phyloP scores from a whole-genome alignment of 2,888 invertebrate genomes.

The Operophtera brumata region DNA sequence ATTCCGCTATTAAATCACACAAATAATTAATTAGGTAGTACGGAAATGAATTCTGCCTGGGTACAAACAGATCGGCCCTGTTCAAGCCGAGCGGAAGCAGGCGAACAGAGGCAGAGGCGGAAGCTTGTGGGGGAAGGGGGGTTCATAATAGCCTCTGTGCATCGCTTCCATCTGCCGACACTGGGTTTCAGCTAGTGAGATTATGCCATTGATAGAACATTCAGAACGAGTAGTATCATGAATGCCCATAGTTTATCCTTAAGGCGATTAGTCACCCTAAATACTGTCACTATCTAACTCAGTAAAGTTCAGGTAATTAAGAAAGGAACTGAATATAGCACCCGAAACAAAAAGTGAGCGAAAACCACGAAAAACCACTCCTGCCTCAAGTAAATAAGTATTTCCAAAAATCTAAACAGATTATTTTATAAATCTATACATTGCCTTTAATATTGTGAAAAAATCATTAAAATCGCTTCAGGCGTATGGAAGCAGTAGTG shows the following conservation, averaged over 20 bases:
- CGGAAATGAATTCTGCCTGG: conserved; percentile 21
- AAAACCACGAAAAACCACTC: no score
- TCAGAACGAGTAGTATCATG: conserved; percentile 16
- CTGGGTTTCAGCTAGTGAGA: conserved; percentile 26
- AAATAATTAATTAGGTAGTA: conserved; percentile 27
- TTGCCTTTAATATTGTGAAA: no score
- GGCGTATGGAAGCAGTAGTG: no score
- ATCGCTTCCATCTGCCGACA: conserved; percentile 34
- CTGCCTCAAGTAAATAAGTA: no score
- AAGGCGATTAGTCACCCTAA: no score
- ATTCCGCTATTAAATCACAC: conserved; percentile 16
- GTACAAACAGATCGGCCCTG: conserved; percentile 32
- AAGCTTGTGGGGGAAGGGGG: conserved; percentile 33
- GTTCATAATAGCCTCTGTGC: conserved; percentile 34
- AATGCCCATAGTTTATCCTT: neutral
- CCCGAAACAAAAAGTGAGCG: no score
- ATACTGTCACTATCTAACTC: no score
- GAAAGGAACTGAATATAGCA: no score
- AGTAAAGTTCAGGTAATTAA: no score
- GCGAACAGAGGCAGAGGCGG: conserved; percentile 33
- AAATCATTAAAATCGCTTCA: no score
- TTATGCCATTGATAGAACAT: conserved; percentile 31
- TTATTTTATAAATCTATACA: no score
- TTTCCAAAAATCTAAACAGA: no score
- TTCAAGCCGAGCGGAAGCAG: conserved; percentile 31